A percentile compares a stretch with the other conserved stretches of the same genome.
These are phyloP conservation scores for Glomeris maerens DNA, from an alignment of 1,140 invertebrate genomes.

Conservation along the genomic window DNA sequence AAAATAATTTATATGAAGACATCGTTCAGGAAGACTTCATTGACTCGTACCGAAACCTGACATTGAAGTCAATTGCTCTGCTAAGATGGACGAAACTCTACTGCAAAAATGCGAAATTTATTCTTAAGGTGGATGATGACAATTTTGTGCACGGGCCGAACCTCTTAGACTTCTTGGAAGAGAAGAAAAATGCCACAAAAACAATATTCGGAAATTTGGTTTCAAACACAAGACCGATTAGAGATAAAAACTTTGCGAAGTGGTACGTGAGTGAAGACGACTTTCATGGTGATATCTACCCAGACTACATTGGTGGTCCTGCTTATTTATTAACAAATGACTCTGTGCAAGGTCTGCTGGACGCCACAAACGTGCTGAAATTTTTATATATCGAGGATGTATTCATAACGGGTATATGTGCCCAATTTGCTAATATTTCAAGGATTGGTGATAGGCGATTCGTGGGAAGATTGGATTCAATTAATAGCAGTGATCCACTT, in stretches of 20 bases:
- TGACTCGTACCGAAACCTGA: conserved; percentile 85
- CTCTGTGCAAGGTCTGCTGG: conserved; percentile 1
- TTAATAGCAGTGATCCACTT: too few species aligned
- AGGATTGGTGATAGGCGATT: background rate
- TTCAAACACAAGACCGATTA: conserved; percentile 66
- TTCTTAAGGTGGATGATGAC: conserved; percentile 40
- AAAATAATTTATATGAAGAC: conserved; percentile 52
- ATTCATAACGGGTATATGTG: background rate
- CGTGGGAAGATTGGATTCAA: too few species aligned
- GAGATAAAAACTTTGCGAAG: conserved; percentile 66
- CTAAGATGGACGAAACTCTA: conserved; percentile 48
- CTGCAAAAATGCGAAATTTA: conserved; percentile 23
- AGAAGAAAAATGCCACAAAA: background rate
- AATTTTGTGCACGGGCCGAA: conserved; percentile 44
- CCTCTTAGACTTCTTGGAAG: conserved; percentile 49
- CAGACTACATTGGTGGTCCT: conserved; percentile 71
- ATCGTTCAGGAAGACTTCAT: conserved; percentile 80
- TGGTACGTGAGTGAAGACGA: conserved; percentile 63
- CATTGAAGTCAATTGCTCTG: conserved; percentile 71
- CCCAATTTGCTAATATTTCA: background rate
- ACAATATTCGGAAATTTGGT: conserved; percentile 63
- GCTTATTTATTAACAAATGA: conserved; percentile 42
- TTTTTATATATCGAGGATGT: conserved; percentile 7
- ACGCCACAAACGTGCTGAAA: background rate
- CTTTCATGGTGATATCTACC: conserved; percentile 53